Evolutionary conservation across 2,113 vertebrate species (phyloP).

Genomic region (Cepphus grylle): DNA sequence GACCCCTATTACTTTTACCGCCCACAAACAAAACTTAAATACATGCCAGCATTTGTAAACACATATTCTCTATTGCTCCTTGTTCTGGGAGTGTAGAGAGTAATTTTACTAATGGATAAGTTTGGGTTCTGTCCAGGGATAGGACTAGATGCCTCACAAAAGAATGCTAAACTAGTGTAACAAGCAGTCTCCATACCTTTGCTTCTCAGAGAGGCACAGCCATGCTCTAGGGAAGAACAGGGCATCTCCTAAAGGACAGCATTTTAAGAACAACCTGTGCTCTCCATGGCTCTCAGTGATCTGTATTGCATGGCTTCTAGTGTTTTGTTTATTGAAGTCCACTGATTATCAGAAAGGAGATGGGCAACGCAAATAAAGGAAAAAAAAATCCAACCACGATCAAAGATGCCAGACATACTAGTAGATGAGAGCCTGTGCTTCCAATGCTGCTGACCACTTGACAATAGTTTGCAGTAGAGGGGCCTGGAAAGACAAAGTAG

Average conservation of each 20-base stretch:
- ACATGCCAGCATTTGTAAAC: neutral
- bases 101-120: neutral
- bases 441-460: neutral
- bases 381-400: neutral
- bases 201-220: neutral
- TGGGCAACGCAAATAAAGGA: neutral
- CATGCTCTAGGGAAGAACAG: neutral
- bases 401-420: neutral
- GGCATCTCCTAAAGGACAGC: neutral
- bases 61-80: neutral
- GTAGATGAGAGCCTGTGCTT: neutral
- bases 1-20: neutral
- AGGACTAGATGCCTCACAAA: neutral
- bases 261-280: neutral
- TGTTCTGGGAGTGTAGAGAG: neutral
- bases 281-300: neutral
- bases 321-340: neutral
- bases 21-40: neutral
- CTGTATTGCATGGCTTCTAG: neutral
- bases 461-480: neutral
- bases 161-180: neutral
- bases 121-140: neutral
- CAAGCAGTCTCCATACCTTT: neutral
- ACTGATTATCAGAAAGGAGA: neutral
- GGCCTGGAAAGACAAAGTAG: neutral